Conservation (phyloP, 2,113 vertebrate species). For the Arenaria interpres region DNA sequence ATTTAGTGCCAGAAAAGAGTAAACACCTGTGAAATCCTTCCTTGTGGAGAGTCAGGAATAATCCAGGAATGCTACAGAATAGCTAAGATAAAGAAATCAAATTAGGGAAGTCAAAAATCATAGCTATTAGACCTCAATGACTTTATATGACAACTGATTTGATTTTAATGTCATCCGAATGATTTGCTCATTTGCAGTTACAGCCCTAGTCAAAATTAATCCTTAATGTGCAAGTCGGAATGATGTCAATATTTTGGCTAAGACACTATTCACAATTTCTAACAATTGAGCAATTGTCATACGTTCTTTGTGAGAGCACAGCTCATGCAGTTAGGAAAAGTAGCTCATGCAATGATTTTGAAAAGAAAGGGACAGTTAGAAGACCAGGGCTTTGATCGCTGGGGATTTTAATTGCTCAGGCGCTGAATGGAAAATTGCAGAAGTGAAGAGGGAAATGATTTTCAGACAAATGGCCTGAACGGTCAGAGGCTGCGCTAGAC, state of each 20-base stretch:
- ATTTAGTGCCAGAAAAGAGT: not conserved
- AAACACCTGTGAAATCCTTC: slow-evolving; percentile 7
- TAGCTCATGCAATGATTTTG: slow-evolving; percentile 7
- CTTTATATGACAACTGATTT: not conserved
- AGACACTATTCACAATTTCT: not conserved
- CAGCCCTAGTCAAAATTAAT: slow-evolving; percentile 24
- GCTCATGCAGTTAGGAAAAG: not conserved
- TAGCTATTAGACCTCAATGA: not conserved
- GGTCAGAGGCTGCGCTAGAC: slow-evolving; percentile 48
- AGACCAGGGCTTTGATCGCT: slow-evolving; percentile 47
- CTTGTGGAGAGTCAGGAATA: not conserved
- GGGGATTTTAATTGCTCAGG: slow-evolving; percentile 59
- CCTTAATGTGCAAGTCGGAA: slow-evolving; percentile 16
- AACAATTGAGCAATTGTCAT: slow-evolving; percentile 43
- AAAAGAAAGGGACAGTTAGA: slow-evolving; percentile 51
- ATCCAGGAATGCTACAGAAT: not conserved
- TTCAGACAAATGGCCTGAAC: slow-evolving; percentile 37
- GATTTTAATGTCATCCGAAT: slow-evolving; percentile 16
- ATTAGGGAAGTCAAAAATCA: not conserved
- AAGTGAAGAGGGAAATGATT: slow-evolving; percentile 53
- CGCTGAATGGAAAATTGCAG: slow-evolving; percentile 55
- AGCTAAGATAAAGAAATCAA: not conserved
- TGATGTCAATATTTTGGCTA: slow-evolving; percentile 60
- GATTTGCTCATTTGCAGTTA: slow-evolving; percentile 1
- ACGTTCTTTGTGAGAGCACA: not conserved